These are phyloP conservation scores for Dasypolia templi DNA, from an alignment of 2,888 invertebrate species.

Conservation along the genomic window DNA sequence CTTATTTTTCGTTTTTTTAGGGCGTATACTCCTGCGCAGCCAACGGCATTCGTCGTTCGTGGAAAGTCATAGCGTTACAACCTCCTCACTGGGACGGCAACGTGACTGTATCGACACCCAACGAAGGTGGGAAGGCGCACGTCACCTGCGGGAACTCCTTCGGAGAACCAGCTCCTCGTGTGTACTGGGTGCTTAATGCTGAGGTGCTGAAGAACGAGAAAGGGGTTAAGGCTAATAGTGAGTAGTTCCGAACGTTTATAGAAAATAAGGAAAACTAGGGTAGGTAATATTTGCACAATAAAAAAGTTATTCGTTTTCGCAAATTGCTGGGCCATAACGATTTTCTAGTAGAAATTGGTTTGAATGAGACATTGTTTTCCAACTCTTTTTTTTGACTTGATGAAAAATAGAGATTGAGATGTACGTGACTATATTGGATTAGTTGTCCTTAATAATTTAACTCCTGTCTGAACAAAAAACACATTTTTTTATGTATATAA, in stretches of 20 bases:
- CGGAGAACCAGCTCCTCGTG: conserved; percentile 94
- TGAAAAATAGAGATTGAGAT: not conserved
- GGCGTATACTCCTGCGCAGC: conserved; percentile 95
- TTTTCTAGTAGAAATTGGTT: not conserved
- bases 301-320: not conserved
- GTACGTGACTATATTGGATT: not conserved
- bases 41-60: conserved; percentile 89
- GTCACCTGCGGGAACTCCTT: conserved; percentile 90
- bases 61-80: conserved; percentile 84
- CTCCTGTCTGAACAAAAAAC: not conserved
- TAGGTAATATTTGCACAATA: not conserved
- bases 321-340: not conserved
- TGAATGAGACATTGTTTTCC: not conserved
- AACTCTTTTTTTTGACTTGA: not conserved
- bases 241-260: conserved; percentile 51
- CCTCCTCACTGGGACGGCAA: conserved; percentile 89
- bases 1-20: conserved; percentile 29
- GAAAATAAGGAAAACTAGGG: not conserved
- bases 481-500: not conserved
- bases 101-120: conserved; percentile 87
- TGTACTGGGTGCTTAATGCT: conserved; percentile 97
- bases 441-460: not conserved
- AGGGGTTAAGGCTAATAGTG: conserved; percentile 79
- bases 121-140: conserved; percentile 86
- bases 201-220: conserved; percentile 90